A percentile compares a stretch with the other conserved stretches of the same genome.
Conservation (phyloP, 2,888 invertebrate genomes). For the Lepidocyrtinus sp. region DNA sequence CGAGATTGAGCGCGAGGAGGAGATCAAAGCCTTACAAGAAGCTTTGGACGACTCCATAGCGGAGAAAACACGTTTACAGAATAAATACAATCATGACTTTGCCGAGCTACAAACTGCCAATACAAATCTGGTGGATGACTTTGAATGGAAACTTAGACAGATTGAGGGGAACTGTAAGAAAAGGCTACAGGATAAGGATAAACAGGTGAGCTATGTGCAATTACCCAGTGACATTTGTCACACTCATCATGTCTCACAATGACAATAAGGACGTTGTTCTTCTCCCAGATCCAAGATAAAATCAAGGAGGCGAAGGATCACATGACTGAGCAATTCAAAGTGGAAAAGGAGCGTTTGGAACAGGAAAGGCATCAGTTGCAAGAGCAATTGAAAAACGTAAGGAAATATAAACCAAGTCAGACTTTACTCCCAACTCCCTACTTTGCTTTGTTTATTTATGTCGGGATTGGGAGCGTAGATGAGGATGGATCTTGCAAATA, state of each 20-base stretch:
- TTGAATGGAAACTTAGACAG: constrained; percentile 88
- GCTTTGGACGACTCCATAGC: constrained; percentile 78
- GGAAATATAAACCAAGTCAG: no score
- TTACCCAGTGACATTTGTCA: not conserved
- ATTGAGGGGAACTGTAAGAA: constrained; percentile 81
- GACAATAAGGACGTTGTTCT: not conserved
- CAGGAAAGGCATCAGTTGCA: constrained; percentile 69
- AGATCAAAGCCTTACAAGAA: constrained; percentile 76
- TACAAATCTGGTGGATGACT: constrained; percentile 81
- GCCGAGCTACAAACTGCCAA: constrained; percentile 80
- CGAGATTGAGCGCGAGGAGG: constrained; percentile 72
- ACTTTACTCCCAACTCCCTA: no score
- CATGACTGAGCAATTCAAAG: constrained; percentile 67
- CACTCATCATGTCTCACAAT: not conserved
- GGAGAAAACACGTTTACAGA: constrained; percentile 76
- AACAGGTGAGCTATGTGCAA: constrained; percentile 58
- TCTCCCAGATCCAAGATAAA: constrained; percentile 66
- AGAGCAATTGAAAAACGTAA: constrained; percentile 71
- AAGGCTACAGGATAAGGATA: constrained; percentile 75
- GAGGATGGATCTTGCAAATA: no score
- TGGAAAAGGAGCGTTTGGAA: constrained; percentile 67
- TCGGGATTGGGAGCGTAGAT: no score
- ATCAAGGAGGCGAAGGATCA: constrained; percentile 65
- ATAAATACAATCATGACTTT: constrained; percentile 79
- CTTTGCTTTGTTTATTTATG: no score